phyloP scores from a whole-genome alignment of 1,140 invertebrate species.

The Rhynchophorus ferrugineus region DNA sequence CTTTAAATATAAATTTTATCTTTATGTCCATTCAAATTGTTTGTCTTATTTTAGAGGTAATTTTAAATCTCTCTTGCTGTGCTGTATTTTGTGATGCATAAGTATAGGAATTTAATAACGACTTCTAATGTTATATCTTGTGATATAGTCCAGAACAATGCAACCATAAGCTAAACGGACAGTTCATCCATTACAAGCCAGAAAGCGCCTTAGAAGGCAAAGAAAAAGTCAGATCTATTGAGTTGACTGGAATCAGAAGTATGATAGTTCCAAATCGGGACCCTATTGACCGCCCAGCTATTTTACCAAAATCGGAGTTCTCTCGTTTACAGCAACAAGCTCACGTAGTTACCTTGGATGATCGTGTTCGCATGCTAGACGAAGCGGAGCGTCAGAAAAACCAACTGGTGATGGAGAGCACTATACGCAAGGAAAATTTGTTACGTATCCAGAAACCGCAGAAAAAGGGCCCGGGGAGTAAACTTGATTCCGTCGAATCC shows the following conservation, averaged over 20 bases:
- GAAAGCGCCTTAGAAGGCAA: slow-evolving; percentile 26
- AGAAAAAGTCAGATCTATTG: slow-evolving; percentile 23
- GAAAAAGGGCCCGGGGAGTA: slow-evolving; percentile 20
- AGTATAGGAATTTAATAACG: too few species aligned
- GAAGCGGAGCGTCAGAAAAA: slow-evolving; percentile 30
- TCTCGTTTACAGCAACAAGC: slow-evolving; percentile 33
- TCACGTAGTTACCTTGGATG: slow-evolving; percentile 30
- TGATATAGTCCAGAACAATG: slow-evolving; percentile 15
- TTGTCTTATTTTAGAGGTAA: too few species aligned
- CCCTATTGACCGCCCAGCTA: slow-evolving; percentile 31
- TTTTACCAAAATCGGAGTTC: slow-evolving; percentile 30
- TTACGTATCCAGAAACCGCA: slow-evolving; percentile 20
- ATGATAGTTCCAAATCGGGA: slow-evolving; percentile 31
- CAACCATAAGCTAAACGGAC: slow-evolving; percentile 17
- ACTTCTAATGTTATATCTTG: not conserved
- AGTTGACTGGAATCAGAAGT: slow-evolving; percentile 18
- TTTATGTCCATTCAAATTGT: too few species aligned
- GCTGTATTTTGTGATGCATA: too few species aligned
- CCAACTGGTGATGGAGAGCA: slow-evolving; percentile 27
- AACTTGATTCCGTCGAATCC: slow-evolving; percentile 19
- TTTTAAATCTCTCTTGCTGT: too few species aligned
- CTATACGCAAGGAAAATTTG: slow-evolving; percentile 29
- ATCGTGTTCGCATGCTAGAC: slow-evolving; percentile 28
- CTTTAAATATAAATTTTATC: too few species aligned
- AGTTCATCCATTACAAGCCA: slow-evolving; percentile 20